These are phyloP conservation scores for Agapornis canus DNA, from an alignment of 2,797 vertebrate species.

Conservation along the genomic window DNA sequence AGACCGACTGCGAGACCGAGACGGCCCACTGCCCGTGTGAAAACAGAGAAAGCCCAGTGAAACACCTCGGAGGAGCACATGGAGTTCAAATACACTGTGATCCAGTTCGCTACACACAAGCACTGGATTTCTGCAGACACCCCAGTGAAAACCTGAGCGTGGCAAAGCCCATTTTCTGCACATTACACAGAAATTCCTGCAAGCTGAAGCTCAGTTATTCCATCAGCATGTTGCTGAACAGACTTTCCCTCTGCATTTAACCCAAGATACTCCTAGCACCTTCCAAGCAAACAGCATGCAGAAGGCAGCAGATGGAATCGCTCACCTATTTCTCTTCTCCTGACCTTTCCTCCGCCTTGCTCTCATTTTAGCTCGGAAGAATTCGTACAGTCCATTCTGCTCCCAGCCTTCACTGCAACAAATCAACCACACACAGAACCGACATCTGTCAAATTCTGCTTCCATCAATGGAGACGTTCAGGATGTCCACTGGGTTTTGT, in stretches of 20 bases:
- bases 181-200: background rate
- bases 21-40: conserved; percentile 61
- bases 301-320: background rate
- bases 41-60: background rate
- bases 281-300: background rate
- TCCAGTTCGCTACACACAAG: background rate
- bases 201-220: background rate
- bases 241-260: background rate
- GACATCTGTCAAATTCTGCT: background rate
- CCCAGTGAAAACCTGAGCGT: accelerated
- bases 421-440: background rate
- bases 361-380: conserved; percentile 98
- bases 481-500: background rate
- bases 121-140: background rate
- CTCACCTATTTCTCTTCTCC: conserved; percentile 92
- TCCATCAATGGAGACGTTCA: accelerated
- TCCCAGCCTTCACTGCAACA: conserved; percentile 95
- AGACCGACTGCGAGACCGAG: conserved; percentile 88
- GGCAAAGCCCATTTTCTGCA: background rate
- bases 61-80: background rate
- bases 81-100: background rate
- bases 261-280: background rate
- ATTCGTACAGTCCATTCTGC: conserved; percentile 97
- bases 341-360: conserved; percentile 93
- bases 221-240: background rate